Base-by-base conservation (phyloP, 2,113 vertebrate genomes). In the Hippocampus barbouri region DNA sequence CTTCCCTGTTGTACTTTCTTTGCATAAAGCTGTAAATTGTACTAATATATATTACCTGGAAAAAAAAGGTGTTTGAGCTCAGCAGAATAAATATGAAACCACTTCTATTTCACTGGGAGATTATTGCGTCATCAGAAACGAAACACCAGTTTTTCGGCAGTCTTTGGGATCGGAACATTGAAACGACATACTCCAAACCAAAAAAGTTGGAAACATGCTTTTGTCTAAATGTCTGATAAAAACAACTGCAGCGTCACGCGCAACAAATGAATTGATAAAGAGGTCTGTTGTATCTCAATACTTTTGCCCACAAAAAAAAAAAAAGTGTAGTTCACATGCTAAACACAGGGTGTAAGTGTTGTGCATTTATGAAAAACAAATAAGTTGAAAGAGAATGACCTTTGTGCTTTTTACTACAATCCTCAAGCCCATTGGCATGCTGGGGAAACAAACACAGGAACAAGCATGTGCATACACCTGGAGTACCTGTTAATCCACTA, bases 281-380 rank as follows among this genome's bases (percentile, higher is more conserved):
- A 34, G 12, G 16, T 10, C 4, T 30, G 6, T 34, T 38, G 5
- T 38, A 38, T 16, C 6, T 18, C 5, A 30, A 16, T 27, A 5
- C 15, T 60, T 60, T 14, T 25, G 56, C 25, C 4, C 27, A 61
- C 20, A 27, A 27, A 59, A 57, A 30, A 25, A 30, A 25, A 25
- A n/a, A 51, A 2, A 80, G 66, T 89, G 89, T 69, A 90, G 80
- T 90, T 87, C 86, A 76, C 30, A 38, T 27, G 40, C 62, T 78
- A 80, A 66, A 86, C 90, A 88, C 89, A 75, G 72, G 89, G 82
- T 84, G 89, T 89, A 73, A 87, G 87, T 88, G 79, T 89, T 88
- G 85, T 75, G 75, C 77, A 78, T 78, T 45, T 45, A 25, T 25
- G 5, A 69, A 79, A 73, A 78, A 74, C 47, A 82, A 80, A 84